A percentile compares a stretch with the other conserved stretches of the same genome.
Conservation (phyloP, 2,888 invertebrate genomes). For the Vannuccia rotundouncinata region DNA sequence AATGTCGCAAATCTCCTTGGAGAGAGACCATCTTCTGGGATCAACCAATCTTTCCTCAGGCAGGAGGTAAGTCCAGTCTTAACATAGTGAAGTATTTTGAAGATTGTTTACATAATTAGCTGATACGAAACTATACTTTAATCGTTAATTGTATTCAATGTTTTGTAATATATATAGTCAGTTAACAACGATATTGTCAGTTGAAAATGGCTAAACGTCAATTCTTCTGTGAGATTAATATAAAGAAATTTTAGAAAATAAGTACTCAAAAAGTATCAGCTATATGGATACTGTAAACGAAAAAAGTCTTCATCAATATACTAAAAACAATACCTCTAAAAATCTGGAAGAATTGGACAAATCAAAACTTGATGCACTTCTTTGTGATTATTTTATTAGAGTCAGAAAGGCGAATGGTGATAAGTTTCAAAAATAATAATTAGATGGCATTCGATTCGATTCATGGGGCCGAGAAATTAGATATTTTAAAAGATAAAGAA, state of each 20-base stretch:
- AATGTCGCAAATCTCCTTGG: no score
- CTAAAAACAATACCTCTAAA: neutral
- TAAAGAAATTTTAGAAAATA: neutral
- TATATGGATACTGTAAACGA: neutral
- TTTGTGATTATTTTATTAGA: neutral
- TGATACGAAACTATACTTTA: no score
- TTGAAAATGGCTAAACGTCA: neutral
- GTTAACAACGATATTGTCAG: neutral
- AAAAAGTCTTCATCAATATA: neutral
- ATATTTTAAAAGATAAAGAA: no score
- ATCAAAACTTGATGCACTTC: neutral
- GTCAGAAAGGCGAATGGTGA: neutral
- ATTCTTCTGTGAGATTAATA: neutral
- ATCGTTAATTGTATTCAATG: no score
- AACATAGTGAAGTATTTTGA: no score
- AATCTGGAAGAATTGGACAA: neutral
- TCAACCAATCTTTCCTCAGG: no score
- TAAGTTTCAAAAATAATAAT: neutral
- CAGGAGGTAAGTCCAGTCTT: no score
- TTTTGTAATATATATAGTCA: no score
- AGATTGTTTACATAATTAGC: no score
- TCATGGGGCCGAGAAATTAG: neutral
- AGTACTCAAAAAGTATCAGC: neutral
- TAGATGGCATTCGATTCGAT: neutral
- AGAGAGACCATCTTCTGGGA: no score